Evolutionary conservation across 2,888 invertebrate species (phyloP), one percentile per base, ranked within the genome.

Genomic region (Cyaniris semiargus): DNA sequence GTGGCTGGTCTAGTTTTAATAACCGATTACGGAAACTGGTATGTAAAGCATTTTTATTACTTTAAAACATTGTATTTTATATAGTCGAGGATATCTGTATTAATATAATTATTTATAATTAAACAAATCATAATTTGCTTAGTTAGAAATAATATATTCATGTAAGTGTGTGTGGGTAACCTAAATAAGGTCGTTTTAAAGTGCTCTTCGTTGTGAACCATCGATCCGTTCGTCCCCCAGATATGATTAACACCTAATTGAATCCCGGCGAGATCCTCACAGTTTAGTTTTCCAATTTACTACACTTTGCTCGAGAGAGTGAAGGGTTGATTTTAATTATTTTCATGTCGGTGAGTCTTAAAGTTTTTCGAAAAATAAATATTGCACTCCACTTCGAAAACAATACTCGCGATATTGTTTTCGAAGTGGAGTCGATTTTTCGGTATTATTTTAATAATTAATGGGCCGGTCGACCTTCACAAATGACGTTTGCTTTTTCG

Each of bases 211-310:
- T 90, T 89, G 83, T 53, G 81, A 81, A 82, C 79, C 86, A 92
- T 93, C 92, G 93, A 93, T 92, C 89, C 88, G 79, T 86, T 90
- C 88, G 91, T 92, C 93, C 93, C 92, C 90, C 87, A 93, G 90
- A 94, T 94, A 93, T 94, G 94, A 93, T 94, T 94, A 94, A 91
- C 88, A 88, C 88, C 91, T 93, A 93, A 94, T 94, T 93, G 92
- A 93, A 94, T 93, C 88, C 86, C 88, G 90, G 91, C 89, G 93
- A 90, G 92, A 92, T 91, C 89, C 90, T 87, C 84, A 83, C 89
- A 92, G 94, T 93, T 94, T 93, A 93, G 93, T 94, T 93, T 93
- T 93, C 92, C 91, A 93, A 93, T 94, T 93, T 93, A 90, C 92
- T 90, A 88, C 91, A 88, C 90, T 93, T 88, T 88, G 87, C 88